Base-by-base conservation (phyloP, 1,140 invertebrate species). In the Ceratina calcarata region DNA sequence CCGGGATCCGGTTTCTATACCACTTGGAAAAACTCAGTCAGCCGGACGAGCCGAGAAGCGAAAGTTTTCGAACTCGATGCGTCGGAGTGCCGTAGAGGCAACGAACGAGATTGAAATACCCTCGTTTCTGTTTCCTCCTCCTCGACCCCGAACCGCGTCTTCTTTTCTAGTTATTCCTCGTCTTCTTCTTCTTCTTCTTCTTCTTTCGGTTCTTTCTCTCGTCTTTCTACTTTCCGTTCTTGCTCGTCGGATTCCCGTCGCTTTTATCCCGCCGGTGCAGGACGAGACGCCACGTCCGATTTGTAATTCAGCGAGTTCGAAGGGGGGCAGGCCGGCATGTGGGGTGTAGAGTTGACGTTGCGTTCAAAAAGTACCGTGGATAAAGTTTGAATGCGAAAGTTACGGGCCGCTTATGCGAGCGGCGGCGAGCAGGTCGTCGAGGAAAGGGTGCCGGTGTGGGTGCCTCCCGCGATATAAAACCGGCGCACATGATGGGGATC, bases 341-440 rank as follows among this genome's bases (percentile, higher is more conserved):
- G 55, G 53, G 67, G 51, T 58, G 62, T 60, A 70, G 53, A 57
- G 68, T 70, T 81, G 71, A 86, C 67, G 77, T 83, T 78, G 75
- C 53, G 77, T 72, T 87, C 79, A 70, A 80, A 79, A 87, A 85
- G 72, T 80, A 68, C 74, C 49, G 55, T 80, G 53, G 78, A 70
- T 78, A 86, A 87, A 85, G 87, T 86, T 88, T 66, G 67, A 82
- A 86, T 74, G 80, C 61, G 74, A 62, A 85, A 87, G 81, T 83
- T 85, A 70, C 70, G 22, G 58, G 45, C 55, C 65, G 71, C 53
- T 60, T 83, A 67, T 79, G 37, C 60, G 51, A 67, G 24, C n/a
- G 57, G 51, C n/a, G 74, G 15, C 68, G 55, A 24, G n/a, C n/a
- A 18, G 55, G 53, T 68, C 66, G 70, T 32, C 18, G 24, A 53